A percentile compares a stretch with the other conserved stretches of the same genome.
phyloP scores from a whole-genome alignment of 2,113 vertebrate genomes.

The Channa maculata region DNA sequence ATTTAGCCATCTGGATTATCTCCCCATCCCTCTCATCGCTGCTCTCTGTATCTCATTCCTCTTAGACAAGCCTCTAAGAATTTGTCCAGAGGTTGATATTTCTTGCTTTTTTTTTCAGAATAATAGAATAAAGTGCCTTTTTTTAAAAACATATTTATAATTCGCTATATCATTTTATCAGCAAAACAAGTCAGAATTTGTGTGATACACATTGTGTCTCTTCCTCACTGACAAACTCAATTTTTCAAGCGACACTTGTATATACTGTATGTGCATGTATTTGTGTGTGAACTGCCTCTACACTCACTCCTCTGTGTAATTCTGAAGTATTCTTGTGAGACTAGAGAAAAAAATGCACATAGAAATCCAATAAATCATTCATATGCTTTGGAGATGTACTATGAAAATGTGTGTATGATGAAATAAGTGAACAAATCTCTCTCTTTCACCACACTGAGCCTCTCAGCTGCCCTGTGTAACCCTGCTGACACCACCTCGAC shows the following conservation, averaged over 20 bases:
- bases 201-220: too few species aligned
- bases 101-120: too few species aligned
- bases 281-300: constrained; percentile 2
- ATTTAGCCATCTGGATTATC: constrained; percentile 36
- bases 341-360: constrained; percentile 42
- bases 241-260: not conserved
- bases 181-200: constrained; percentile 1
- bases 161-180: not conserved
- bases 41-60: constrained; percentile 5
- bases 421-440: constrained; percentile 71
- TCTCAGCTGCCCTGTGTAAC: constrained; percentile 26
- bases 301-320: constrained; percentile 33
- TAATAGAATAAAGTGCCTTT: too few species aligned
- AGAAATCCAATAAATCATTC: constrained; percentile 72
- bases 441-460: constrained; percentile 13
- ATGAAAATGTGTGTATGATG: constrained; percentile 71
- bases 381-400: constrained; percentile 62
- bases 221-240: too few species aligned
- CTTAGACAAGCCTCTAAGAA: constrained; percentile 20
- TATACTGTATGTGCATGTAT: not conserved
- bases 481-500: constrained; percentile 37
- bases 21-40: constrained; percentile 5
- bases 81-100: not conserved
- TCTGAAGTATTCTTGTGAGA: constrained; percentile 45
- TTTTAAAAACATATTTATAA: constrained; percentile 43